Percentiles rank a stretch among this genome's conserved stretches.
Conservation (phyloP, 2,797 vertebrate species). For the Poeciliopsis turneri region DNA sequence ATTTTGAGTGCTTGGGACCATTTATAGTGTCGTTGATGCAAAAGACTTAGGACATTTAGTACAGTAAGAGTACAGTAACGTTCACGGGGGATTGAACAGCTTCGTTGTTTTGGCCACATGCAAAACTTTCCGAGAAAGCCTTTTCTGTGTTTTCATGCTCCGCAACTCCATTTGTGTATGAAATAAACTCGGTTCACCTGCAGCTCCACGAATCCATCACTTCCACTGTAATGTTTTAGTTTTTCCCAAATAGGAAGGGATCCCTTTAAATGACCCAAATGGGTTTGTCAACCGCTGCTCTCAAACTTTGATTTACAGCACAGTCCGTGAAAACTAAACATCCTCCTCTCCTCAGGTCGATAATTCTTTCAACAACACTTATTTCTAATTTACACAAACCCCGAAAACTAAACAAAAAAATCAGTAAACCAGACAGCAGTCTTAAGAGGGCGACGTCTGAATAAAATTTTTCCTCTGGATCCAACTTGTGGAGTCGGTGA, state of each 20-base stretch:
- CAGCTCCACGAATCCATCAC: conserved; percentile 31
- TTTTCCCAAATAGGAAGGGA: conserved; percentile 31
- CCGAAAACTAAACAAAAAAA: not conserved
- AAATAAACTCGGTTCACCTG: conserved; percentile 49
- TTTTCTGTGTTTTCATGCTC: conserved; percentile 82
- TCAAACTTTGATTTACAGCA: not conserved
- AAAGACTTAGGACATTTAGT: conserved; percentile 41
- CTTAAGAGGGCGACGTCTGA: not conserved
- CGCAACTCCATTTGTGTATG: conserved; percentile 64
- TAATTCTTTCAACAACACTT: conserved; percentile 10
- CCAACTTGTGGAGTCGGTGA: not conserved
- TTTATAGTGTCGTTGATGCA: conserved; percentile 1
- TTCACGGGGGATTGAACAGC: conserved; percentile 33
- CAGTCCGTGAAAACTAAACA: conserved; percentile 12
- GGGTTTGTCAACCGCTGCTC: conserved; percentile 22
- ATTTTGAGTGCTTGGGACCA: conserved; percentile 5
- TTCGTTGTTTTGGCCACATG: conserved; percentile 84
- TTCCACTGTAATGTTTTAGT: conserved; percentile 47
- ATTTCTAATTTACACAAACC: conserved; percentile 4
- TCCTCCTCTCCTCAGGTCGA: not conserved
- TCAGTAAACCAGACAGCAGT: not conserved
- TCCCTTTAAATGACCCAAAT: conserved; percentile 4
- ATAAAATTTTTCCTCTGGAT: not conserved
- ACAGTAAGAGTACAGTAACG: conserved; percentile 1
- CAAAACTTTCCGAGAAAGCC: conserved; percentile 75